phyloP scores from a whole-genome alignment of 1,140 invertebrate species.

The Belonocnema kinseyi region DNA sequence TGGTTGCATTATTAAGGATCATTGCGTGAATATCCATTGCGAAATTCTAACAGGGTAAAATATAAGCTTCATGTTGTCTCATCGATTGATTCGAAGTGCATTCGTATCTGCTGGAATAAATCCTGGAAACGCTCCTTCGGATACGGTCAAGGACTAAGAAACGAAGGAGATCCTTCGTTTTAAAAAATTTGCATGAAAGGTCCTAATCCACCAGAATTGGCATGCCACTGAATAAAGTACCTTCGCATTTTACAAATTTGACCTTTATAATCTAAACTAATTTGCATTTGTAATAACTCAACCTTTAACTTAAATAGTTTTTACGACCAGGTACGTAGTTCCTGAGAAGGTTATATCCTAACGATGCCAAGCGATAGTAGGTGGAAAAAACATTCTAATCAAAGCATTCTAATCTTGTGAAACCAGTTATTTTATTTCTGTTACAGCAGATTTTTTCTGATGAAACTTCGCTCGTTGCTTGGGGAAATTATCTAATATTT shows the following conservation, averaged over 20 bases:
- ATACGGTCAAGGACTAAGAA: slow-evolving; percentile 35
- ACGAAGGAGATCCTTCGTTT: slow-evolving; percentile 37
- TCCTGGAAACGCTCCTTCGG: slow-evolving; percentile 18
- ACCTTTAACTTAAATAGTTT: no score
- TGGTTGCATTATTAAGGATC: not conserved
- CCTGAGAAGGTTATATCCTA: not conserved
- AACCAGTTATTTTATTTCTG: no score
- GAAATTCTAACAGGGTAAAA: slow-evolving; percentile 5
- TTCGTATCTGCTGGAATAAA: slow-evolving; percentile 33
- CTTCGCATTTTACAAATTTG: no score
- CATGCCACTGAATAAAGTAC: slow-evolving; percentile 2
- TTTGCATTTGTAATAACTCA: no score
- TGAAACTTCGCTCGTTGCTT: no score
- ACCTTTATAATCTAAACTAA: slow-evolving; percentile 3
- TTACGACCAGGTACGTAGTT: not conserved
- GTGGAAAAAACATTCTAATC: not conserved
- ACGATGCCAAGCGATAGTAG: not conserved
- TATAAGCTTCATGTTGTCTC: slow-evolving; percentile 18
- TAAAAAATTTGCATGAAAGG: slow-evolving; percentile 39
- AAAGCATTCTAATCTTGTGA: not conserved
- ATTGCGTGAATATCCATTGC: not conserved
- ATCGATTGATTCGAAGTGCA: slow-evolving; percentile 29
- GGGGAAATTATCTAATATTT: no score
- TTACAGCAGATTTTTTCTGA: no score
- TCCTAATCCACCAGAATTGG: slow-evolving; percentile 35